Conservation (phyloP, 2,797 vertebrate species). For the Cossypha caffra region DNA sequence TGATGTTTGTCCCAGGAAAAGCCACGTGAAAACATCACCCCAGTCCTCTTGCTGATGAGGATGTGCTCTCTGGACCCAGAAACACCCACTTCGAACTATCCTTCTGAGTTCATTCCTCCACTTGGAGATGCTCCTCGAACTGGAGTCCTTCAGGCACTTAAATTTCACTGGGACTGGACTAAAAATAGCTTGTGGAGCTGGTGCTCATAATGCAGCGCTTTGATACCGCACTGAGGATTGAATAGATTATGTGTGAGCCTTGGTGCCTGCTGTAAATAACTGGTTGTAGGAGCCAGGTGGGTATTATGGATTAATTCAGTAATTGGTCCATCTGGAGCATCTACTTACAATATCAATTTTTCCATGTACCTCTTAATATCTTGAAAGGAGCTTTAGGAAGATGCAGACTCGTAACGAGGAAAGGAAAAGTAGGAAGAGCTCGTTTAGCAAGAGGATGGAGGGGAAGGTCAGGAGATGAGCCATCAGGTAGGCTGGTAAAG, state of each 20-base stretch:
- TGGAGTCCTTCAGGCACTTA: neutral
- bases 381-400: slow-evolving; percentile 9
- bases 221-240: fast-evolving
- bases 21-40: fast-evolving
- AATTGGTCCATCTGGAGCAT: slow-evolving; percentile 47
- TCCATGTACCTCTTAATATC: neutral
- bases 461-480: neutral
- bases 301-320: slow-evolving; percentile 28
- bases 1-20: neutral
- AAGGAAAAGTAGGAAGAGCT: neutral
- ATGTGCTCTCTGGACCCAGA: neutral
- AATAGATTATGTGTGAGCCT: neutral
- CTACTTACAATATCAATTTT: slow-evolving; percentile 16
- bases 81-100: fast-evolving
- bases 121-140: neutral
- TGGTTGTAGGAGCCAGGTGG: slow-evolving; percentile 22
- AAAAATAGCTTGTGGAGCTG: neutral
- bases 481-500: neutral
- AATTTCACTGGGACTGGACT: neutral
- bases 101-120: neutral
- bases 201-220: fast-evolving
- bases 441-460: neutral
- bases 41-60: fast-evolving
- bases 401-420: neutral
- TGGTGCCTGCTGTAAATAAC: slow-evolving; percentile 26